Base-by-base conservation (phyloP, 2,888 invertebrate genomes). In the Fragum fragum region DNA sequence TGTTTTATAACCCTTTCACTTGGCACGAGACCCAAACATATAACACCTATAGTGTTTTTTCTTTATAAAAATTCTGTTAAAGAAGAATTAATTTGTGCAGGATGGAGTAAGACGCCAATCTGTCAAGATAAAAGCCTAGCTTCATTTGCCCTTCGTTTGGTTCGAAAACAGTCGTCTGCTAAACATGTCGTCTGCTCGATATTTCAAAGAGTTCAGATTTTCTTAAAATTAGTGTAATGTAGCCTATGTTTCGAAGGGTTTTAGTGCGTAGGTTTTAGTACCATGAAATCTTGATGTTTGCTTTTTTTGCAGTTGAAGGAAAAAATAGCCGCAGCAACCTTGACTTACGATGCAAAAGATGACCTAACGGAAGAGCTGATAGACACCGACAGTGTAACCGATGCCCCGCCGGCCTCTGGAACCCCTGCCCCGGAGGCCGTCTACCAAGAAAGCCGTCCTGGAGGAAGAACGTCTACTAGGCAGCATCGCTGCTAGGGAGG, bases 381-480 rank as follows among this genome's bases (percentile, higher is more conserved):
- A 18, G 52, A 21, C 42, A 57, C 63, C 23, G 75, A 79, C 42
- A 52, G 59, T 42, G 73, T 57, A 21, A 66, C 70, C 52, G 68
- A 39, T 32, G 59, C 55, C 59, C n/a, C 59, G 36, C 53, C 73
- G 66, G 63, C 78, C 39, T 21, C 69, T 78, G 59, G 78, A 78
- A 47, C 73, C 78, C 55, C 61, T 73, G 32, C 47, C 79, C 42
- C 53, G 36, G 53, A 70, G 26, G 55, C 42, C 42, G 42, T 42
- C 42, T 42, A 16, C 42, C 42, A 74, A 42, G 29, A 79, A 74
- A 66, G 70, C 26, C 23, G 14, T 18, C 6, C 26, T n/a, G 9
- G 78, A 78, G 57, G 80, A 76, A 39, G 80, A 76, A n/a, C 72
- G 76, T 39, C 66, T 76, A 32, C 80, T 80, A 23, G 71, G 75